phyloP scores from a whole-genome alignment of 2,888 invertebrate genomes.

The Zaprionus obscuricornis region DNA sequence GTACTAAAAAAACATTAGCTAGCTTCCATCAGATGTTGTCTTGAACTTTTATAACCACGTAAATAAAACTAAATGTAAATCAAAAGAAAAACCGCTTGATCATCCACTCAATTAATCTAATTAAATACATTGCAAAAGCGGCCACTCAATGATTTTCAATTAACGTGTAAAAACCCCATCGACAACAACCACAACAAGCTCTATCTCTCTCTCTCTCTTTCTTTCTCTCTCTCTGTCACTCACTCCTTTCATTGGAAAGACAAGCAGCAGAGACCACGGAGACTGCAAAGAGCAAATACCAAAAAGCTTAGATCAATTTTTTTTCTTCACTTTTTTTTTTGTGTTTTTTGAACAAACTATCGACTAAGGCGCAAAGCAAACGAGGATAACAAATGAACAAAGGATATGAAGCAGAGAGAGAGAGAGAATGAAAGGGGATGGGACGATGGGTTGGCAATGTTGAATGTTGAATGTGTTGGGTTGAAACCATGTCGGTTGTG shows the following conservation, averaged over 20 bases:
- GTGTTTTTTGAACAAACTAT: constrained; percentile 57
- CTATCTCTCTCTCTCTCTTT: no score
- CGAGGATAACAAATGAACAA: constrained; percentile 70
- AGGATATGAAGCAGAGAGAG: constrained; percentile 11
- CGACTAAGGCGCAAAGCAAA: constrained; percentile 61
- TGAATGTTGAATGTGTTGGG: not conserved
- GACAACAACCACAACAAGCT: constrained; percentile 26
- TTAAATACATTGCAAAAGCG: constrained; percentile 24
- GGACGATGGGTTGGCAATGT: not conserved
- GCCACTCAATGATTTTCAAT: constrained; percentile 65
- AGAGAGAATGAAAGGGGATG: not conserved
- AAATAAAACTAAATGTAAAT: constrained; percentile 10
- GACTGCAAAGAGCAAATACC: constrained; percentile 53
- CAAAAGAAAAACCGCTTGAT: no score
- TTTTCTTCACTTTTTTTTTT: no score
- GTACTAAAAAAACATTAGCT: no score
- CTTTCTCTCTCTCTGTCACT: no score
- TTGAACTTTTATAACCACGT: no score
- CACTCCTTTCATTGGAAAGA: no score
- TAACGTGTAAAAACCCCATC: constrained; percentile 53
- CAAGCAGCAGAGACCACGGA: constrained; percentile 3
- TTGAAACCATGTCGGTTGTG: constrained; percentile 9
- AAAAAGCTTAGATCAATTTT: constrained; percentile 48
- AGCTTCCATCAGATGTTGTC: no score
- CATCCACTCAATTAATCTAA: constrained; percentile 25